phyloP scores from a whole-genome alignment of 23 tunicate species.

The Styela clava region DNA sequence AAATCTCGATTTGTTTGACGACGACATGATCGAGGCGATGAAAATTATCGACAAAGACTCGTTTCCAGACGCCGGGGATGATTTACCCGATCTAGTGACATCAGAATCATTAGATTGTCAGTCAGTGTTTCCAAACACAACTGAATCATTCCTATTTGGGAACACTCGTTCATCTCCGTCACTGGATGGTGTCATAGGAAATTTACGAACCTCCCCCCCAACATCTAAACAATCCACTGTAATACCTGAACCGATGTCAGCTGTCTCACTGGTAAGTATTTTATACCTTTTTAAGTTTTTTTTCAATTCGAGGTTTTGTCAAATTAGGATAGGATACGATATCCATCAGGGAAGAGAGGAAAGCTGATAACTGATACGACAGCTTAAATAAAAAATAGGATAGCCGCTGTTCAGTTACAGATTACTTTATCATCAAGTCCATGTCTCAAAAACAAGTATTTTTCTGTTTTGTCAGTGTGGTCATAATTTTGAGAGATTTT shows the following conservation, averaged over 20 bases:
- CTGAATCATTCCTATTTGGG: background rate
- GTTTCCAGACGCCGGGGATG: background rate
- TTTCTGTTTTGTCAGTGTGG: too few species aligned
- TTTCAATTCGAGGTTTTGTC: too few species aligned
- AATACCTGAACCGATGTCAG: background rate
- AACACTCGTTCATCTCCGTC: background rate
- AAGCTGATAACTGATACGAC: too few species aligned
- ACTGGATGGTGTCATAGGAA: background rate
- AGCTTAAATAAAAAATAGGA: too few species aligned
- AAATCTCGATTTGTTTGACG: constrained; percentile 13
- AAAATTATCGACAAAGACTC: constrained; percentile 2
- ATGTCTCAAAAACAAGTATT: too few species aligned
- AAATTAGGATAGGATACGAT: too few species aligned
- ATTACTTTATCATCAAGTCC: too few species aligned
- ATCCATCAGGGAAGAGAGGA: too few species aligned
- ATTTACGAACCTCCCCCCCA: background rate
- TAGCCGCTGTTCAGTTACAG: too few species aligned
- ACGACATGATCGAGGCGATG: background rate
- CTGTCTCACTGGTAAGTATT: background rate
- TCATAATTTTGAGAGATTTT: too few species aligned
- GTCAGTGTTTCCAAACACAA: background rate
- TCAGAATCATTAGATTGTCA: background rate
- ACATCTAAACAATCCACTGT: background rate
- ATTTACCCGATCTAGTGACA: background rate
- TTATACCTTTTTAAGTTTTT: too few species aligned